Percentiles rank a stretch among this genome's conserved stretches.
phyloP scores from a whole-genome alignment of 2,797 vertebrate species.

The Orestias chungarensis region DNA sequence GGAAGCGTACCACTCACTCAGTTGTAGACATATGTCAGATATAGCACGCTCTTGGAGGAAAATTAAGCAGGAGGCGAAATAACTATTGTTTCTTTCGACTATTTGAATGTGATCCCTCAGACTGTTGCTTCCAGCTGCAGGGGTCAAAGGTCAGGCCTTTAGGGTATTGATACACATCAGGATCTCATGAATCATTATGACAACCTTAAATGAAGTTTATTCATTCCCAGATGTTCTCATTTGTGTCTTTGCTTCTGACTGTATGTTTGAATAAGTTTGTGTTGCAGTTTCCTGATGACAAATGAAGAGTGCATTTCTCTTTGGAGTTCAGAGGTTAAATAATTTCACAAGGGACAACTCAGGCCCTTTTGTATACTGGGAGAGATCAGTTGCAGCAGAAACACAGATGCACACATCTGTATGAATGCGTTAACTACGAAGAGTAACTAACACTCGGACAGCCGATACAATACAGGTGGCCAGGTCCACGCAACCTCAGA shows the following conservation, averaged over 20 bases:
- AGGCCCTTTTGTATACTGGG: constrained; percentile 26
- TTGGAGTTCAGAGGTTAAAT: constrained; percentile 55
- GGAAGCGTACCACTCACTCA: neutral
- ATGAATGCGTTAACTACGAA: neutral
- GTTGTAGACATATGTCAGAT: neutral
- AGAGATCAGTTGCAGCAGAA: constrained; percentile 5
- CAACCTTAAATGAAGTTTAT: constrained; percentile 35
- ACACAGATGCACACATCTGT: neutral
- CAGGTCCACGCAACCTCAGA: no score
- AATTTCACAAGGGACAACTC: constrained; percentile 53
- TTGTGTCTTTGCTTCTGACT: constrained; percentile 31
- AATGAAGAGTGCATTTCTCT: constrained; percentile 50
- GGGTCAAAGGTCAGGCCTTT: constrained; percentile 45
- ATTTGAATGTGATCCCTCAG: constrained; percentile 27
- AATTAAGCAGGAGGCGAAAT: constrained; percentile 25
- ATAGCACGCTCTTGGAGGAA: neutral
- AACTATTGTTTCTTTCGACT: no score
- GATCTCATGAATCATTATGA: constrained; percentile 56
- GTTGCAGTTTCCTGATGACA: constrained; percentile 38
- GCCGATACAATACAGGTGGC: no score
- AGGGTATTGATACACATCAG: constrained; percentile 35
- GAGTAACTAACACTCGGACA: neutral
- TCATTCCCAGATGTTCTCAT: constrained; percentile 42
- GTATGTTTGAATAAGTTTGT: constrained; percentile 24
- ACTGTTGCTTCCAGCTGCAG: constrained; percentile 34